These are phyloP conservation scores for Micronycteris hirsuta DNA, from an alignment of 2,113 vertebrate species.

Conservation along the genomic window DNA sequence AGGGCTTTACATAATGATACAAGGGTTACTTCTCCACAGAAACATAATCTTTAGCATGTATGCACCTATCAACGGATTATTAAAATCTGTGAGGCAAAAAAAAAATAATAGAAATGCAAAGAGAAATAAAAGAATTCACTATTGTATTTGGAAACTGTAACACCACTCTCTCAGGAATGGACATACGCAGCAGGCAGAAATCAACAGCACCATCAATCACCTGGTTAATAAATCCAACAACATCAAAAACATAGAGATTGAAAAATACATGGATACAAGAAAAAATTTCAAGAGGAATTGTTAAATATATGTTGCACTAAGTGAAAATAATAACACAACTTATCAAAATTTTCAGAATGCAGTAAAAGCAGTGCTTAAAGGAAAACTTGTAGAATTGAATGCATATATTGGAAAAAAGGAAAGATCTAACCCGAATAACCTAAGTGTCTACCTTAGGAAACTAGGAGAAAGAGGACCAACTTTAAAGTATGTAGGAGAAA, in stretches of 20 bases:
- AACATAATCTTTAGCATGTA: not conserved
- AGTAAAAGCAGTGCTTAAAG: too few species aligned
- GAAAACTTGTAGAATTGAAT: too few species aligned
- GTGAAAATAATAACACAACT: too few species aligned
- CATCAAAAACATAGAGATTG: not conserved
- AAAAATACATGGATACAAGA: not conserved
- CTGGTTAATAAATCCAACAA: not conserved
- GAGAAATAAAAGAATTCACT: not conserved
- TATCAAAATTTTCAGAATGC: too few species aligned
- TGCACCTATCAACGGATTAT: not conserved
- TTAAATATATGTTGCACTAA: too few species aligned
- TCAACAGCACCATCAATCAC: not conserved
- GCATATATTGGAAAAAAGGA: too few species aligned
- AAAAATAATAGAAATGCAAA: not conserved
- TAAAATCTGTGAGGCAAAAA: not conserved
- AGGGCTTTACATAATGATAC: not conserved
- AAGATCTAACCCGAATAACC: too few species aligned
- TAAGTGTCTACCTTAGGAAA: too few species aligned
- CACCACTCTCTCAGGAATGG: not conserved
- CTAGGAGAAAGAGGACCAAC: too few species aligned
- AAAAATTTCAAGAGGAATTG: not conserved
- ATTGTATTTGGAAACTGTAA: not conserved
- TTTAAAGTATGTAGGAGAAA: too few species aligned
- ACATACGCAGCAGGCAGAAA: not conserved
- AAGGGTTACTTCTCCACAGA: not conserved